These are phyloP conservation scores for Willowsia nigromaculata DNA, from an alignment of 2,888 invertebrate species.

Conservation along the genomic window DNA sequence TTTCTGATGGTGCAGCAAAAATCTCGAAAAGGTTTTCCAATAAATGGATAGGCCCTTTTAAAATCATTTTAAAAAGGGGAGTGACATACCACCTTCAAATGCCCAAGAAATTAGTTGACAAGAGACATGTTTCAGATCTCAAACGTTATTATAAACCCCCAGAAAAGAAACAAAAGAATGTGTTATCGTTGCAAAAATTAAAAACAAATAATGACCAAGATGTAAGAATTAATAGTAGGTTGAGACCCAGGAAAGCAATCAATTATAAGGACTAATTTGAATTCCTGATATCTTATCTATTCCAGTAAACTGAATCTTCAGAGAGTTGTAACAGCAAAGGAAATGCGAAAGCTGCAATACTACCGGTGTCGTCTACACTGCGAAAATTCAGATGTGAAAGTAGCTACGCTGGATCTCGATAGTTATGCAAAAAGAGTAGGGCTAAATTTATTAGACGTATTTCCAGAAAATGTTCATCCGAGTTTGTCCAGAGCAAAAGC, in stretches of 20 bases:
- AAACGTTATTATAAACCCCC: neutral
- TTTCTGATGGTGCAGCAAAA: conserved; percentile 8
- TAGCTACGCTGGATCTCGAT: neutral
- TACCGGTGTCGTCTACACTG: neutral
- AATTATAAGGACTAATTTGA: neutral
- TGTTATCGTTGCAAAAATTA: neutral
- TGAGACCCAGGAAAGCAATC: neutral
- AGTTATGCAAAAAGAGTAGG: neutral
- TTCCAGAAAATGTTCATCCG: neutral
- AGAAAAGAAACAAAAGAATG: neutral
- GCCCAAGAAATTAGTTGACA: neutral
- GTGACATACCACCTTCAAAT: neutral
- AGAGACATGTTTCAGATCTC: conserved; percentile 18
- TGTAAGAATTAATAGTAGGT: neutral
- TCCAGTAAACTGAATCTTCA: neutral
- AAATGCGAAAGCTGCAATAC: neutral
- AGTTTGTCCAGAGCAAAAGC: neutral
- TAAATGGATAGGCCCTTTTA: conserved; percentile 35
- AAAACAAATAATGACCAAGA: neutral
- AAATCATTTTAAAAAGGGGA: no score
- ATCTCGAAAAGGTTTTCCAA: neutral
- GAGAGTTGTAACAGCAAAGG: neutral
- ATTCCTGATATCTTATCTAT: neutral
- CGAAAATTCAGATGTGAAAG: neutral
- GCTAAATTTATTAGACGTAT: neutral